A percentile compares a stretch with the other conserved stretches of the same genome.
phyloP scores from a whole-genome alignment of 1,140 invertebrate genomes.

The Drosophila serrata region DNA sequence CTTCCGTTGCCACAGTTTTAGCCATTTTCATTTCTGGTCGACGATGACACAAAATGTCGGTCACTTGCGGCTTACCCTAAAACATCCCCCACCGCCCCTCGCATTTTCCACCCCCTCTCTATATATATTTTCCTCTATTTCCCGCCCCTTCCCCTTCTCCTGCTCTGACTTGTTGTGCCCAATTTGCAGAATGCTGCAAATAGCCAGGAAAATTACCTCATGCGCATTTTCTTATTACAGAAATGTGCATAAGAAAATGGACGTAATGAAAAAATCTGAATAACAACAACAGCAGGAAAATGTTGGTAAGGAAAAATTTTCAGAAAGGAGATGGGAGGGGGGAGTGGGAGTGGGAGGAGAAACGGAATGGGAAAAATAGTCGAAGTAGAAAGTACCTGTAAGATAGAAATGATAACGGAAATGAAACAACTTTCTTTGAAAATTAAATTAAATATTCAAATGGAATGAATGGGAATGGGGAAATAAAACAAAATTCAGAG shows the following conservation, averaged over 20 bases:
- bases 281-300: slow-evolving; percentile 18
- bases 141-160: background rate
- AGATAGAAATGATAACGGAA: slow-evolving; percentile 7
- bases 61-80: slow-evolving; percentile 75
- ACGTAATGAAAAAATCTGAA: slow-evolving; percentile 75
- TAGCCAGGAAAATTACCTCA: slow-evolving; percentile 82
- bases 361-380: background rate
- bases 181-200: slow-evolving; percentile 79
- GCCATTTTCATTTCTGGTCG: slow-evolving; percentile 77
- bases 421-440: slow-evolving; percentile 24
- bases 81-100: background rate
- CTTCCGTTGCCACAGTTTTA: slow-evolving; percentile 76
- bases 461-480: slow-evolving; percentile 8
- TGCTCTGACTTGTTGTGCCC: slow-evolving; percentile 17
- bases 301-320: background rate
- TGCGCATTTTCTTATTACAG: slow-evolving; percentile 82
- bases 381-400: slow-evolving; percentile 14
- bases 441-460: slow-evolving; percentile 15
- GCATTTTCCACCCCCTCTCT: background rate
- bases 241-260: slow-evolving; percentile 81
- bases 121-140: background rate
- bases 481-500: no score
- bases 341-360: background rate
- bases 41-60: slow-evolving; percentile 79
- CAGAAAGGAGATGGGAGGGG: background rate